Percentiles rank a stretch among this genome's conserved stretches.
Evolutionary conservation across 2,888 invertebrate species (phyloP).

Genomic region (Platypus cylindrus): DNA sequence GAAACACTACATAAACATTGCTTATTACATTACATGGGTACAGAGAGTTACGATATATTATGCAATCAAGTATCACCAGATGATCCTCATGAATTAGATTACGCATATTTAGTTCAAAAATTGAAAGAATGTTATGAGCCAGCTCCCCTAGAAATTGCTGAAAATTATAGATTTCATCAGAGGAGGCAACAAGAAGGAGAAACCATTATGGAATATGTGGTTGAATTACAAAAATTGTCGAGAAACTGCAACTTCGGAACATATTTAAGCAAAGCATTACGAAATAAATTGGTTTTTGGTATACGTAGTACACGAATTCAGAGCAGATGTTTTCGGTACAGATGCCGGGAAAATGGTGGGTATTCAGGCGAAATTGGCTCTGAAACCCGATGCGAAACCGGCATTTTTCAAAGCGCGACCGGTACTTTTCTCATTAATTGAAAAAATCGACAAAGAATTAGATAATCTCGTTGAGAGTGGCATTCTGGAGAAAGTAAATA

Average conservation of each 20-base stretch:
- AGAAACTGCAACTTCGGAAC: constrained; percentile 18
- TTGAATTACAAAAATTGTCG: constrained; percentile 12
- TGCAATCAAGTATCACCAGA: constrained; percentile 15
- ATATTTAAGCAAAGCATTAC: constrained; percentile 19
- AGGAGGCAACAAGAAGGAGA: constrained; percentile 19
- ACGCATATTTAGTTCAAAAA: constrained; percentile 4
- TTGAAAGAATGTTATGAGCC: constrained; percentile 12
- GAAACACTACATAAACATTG: constrained; percentile 3
- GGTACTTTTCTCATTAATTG: too few species aligned
- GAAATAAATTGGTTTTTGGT: constrained; percentile 19
- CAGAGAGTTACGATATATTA: constrained; percentile 8
- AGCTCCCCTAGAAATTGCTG: constrained; percentile 18
- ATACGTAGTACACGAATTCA: constrained; percentile 16
- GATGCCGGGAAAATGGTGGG: too few species aligned
- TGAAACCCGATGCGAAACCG: too few species aligned
- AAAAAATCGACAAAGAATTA: too few species aligned
- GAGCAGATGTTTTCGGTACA: too few species aligned
- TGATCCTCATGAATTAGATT: constrained; percentile 3
- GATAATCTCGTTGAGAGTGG: too few species aligned
- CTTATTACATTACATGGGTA: constrained; percentile 11
- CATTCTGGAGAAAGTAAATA: too few species aligned
- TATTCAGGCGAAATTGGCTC: too few species aligned
- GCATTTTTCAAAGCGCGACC: too few species aligned
- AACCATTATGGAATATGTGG: constrained; percentile 15
- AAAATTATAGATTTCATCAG: constrained; percentile 19